Evolutionary conservation across 1,140 invertebrate genomes (phyloP).

Genomic region (Drosophila neocordata): DNA sequence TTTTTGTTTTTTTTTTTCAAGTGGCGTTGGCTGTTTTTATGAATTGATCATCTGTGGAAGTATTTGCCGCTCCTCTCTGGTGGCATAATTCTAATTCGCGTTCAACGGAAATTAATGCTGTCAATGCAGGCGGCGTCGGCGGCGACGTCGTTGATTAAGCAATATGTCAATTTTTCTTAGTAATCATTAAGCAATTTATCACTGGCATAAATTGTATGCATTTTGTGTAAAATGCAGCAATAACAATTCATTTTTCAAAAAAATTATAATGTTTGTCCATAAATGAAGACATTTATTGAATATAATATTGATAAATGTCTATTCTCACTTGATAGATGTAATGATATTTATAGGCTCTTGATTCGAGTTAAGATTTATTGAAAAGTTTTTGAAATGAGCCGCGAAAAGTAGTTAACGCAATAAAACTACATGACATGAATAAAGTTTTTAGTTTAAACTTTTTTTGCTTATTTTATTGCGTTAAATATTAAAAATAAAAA

Average conservation of each 20-base stretch:
- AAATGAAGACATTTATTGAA: constrained; percentile 1
- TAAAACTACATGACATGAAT: no score
- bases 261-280: background rate
- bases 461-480: no score
- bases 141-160: constrained; percentile 7
- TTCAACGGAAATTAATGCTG: constrained; percentile 12
- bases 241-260: no score
- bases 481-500: no score
- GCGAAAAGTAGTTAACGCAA: no score
- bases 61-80: background rate
- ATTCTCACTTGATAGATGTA: no score
- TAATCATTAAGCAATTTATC: background rate
- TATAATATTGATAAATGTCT: background rate
- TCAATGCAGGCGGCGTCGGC: background rate
- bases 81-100: constrained; percentile 10
- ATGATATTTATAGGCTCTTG: no score
- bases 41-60: background rate
- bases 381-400: no score
- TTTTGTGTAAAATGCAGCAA: background rate
- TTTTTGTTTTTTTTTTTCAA: background rate
- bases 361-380: no score
- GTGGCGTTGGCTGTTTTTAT: background rate
- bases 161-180: background rate
- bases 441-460: no score
- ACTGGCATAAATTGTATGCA: background rate